phyloP scores from a whole-genome alignment of 2,797 vertebrate genomes.

The Echeneis naucrates region DNA sequence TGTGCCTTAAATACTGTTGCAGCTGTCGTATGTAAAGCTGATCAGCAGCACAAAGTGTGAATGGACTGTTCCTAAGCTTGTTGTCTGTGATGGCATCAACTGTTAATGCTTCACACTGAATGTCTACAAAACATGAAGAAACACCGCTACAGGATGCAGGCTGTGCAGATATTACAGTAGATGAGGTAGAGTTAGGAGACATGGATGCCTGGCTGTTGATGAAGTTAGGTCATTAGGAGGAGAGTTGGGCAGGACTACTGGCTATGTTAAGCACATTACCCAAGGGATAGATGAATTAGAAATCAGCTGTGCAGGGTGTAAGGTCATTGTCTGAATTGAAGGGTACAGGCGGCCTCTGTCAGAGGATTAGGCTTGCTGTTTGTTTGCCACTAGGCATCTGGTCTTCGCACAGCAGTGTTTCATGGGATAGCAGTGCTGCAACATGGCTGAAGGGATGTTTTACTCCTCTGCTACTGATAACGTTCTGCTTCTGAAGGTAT shows the following conservation, averaged over 20 bases:
- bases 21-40: slow-evolving; percentile 47
- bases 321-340: slow-evolving; percentile 83
- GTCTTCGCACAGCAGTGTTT: slow-evolving; percentile 77
- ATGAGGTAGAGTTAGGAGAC: not conserved
- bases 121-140: not conserved
- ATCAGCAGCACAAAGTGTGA: slow-evolving; percentile 23
- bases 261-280: slow-evolving; percentile 66
- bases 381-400: slow-evolving; percentile 75
- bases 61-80: not conserved
- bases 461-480: slow-evolving; percentile 82
- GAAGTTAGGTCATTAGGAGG: slow-evolving; percentile 29
- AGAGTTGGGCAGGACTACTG: slow-evolving; percentile 27
- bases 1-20: slow-evolving; percentile 52
- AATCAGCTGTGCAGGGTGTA: slow-evolving; percentile 83
- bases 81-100: slow-evolving; percentile 7
- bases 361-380: slow-evolving; percentile 80
- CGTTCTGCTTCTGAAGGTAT: slow-evolving; percentile 1
- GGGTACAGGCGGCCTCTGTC: slow-evolving; percentile 71
- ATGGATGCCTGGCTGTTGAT: slow-evolving; percentile 10
- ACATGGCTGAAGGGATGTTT: slow-evolving; percentile 88
- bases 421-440: slow-evolving; percentile 70
- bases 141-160: not conserved
- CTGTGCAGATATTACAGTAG: not conserved
- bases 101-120: slow-evolving; percentile 10
- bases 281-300: slow-evolving; percentile 81